Base-by-base conservation (phyloP, 1,140 invertebrate species). In the Monochamus saltuarius region DNA sequence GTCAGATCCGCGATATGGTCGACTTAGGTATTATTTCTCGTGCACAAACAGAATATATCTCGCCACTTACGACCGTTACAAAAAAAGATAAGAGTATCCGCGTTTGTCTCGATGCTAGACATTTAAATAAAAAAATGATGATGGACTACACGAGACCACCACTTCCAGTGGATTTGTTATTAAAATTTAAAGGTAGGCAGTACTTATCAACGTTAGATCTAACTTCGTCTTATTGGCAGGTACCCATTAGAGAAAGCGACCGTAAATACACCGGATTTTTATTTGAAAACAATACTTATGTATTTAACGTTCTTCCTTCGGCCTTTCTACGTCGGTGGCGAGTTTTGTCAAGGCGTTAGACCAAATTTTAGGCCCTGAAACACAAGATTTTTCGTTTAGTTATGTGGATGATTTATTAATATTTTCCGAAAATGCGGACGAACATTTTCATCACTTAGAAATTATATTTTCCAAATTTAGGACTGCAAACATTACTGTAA, bases 61-160 rank as follows among this genome's bases (percentile, higher is more conserved):
- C 22, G 6, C 22, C 22, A 29, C 22, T 29, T 29, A 29, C 22
- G 22, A 29, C 22, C 22, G 22, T 29, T 3, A 29, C 22, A 29
- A 29, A 29, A 29, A 29, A 29, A 29, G 22, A 29, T 29, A 29
- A 29, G 22, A 29, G 22, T 6, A 29, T 29, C 22, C 22, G 22
- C 8, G 36, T 52, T 7, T 52, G 50, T 52, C 16, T 52, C 11
- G 50, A 52, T 17, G 50, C 50, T 7, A 16, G 50, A n/a, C n/a
- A n/a, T 13, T 35, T 52, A 7, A 52, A 52, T 38, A 35, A 10
- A 52, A n/a, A 17, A 13, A 29, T 52, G 50, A 16, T 22, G 13
- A 52, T 34, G 16, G 29, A 37, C 35, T 35, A n/a, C 6, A 17
- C 35, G 16, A 52, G 16, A 1, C 35, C 50, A 35, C 50, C 50